These are phyloP conservation scores for Tetranychus urticae DNA, from an alignment of 1,140 invertebrate species.

Conservation along the genomic window DNA sequence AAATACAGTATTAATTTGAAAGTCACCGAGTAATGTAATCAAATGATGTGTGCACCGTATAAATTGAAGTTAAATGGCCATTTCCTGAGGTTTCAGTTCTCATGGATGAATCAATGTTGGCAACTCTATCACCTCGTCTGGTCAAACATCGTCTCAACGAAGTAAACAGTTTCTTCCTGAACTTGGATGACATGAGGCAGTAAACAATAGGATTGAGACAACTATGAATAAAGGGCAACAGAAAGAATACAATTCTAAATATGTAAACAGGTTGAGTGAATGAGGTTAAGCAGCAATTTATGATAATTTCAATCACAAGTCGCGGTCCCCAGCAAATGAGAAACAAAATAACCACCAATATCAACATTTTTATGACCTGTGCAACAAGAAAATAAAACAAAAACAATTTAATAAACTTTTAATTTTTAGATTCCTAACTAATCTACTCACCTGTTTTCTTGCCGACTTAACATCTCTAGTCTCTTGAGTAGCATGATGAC, in stretches of 20 bases:
- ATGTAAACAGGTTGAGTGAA: constrained; percentile 15
- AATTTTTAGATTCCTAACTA: too few species aligned
- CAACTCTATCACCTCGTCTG: background rate
- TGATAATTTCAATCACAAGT: constrained; percentile 24
- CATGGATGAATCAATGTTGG: background rate
- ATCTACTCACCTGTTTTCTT: constrained; percentile 16
- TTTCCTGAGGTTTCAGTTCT: background rate
- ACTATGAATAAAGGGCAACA: constrained; percentile 20
- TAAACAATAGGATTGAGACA: constrained; percentile 28
- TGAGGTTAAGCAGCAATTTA: constrained; percentile 11
- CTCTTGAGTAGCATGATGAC: constrained; percentile 1
- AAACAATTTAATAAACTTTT: background rate
- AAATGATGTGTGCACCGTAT: background rate
- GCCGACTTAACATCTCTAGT: constrained; percentile 17
- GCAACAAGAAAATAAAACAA: constrained; percentile 5
- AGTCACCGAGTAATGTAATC: background rate
- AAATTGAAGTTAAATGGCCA: background rate
- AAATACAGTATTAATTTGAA: too few species aligned
- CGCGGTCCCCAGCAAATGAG: constrained; percentile 39
- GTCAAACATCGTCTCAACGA: constrained; percentile 7
- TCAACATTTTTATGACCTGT: constrained; percentile 43
- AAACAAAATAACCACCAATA: constrained; percentile 41
- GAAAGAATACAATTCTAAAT: constrained; percentile 14
- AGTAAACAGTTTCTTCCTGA: constrained; percentile 20
- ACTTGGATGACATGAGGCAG: constrained; percentile 29